phyloP scores from a whole-genome alignment of 2,888 invertebrate genomes.

The Stenichneumon culpator region DNA sequence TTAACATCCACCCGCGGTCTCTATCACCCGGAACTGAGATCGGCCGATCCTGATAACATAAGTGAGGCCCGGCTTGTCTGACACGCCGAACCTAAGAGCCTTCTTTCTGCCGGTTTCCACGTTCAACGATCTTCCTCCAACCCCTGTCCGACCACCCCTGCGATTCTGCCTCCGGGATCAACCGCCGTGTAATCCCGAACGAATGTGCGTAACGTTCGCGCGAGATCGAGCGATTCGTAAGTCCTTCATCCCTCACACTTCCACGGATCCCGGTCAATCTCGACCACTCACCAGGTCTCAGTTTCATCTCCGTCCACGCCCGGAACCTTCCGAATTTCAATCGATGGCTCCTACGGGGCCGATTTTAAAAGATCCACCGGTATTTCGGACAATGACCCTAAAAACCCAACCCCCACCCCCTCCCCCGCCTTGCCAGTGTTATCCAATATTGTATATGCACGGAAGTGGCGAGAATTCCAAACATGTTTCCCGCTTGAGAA shows the following conservation, averaged over 20 bases:
- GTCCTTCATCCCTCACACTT: constrained; percentile 31
- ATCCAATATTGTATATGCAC: constrained; percentile 15
- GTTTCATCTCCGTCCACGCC: constrained; percentile 29
- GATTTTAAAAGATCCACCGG: constrained; percentile 32
- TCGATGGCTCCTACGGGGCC: constrained; percentile 52
- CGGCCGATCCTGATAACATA: constrained; percentile 61
- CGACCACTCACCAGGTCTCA: constrained; percentile 27
- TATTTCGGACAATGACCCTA: constrained; percentile 44
- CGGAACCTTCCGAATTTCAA: constrained; percentile 66
- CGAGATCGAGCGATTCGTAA: constrained; percentile 65
- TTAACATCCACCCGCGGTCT: constrained; percentile 52
- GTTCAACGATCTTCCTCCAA: constrained; percentile 26
- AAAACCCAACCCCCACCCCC: background rate
- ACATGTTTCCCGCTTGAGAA: background rate
- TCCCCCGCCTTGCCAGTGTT: background rate
- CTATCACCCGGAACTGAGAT: constrained; percentile 45
- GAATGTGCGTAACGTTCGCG: constrained; percentile 64
- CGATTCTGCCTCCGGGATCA: constrained; percentile 34
- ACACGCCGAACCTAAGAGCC: constrained; percentile 66
- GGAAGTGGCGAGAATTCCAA: background rate
- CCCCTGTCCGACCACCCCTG: background rate
- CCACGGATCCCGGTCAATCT: background rate
- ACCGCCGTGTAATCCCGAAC: constrained; percentile 57
- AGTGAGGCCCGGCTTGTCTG: constrained; percentile 33
- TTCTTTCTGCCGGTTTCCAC: constrained; percentile 35